Conservation (phyloP, 2,113 vertebrate genomes). For the Zosterops pallidus region DNA sequence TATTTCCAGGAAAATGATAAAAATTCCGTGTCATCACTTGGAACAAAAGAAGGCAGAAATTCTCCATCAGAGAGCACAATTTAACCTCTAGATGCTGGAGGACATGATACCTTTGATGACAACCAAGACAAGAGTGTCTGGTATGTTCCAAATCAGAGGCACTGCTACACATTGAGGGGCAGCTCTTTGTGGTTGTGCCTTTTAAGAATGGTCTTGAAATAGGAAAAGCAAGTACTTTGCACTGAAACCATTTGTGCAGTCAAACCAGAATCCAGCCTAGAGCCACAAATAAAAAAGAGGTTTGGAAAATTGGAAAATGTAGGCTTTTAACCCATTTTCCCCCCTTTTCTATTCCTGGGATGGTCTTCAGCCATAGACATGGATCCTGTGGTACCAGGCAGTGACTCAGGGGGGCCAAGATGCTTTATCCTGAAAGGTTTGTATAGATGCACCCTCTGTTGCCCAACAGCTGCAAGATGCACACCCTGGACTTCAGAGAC, state of each 20-base stretch:
- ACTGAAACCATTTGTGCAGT: not conserved
- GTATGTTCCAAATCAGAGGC: not conserved
- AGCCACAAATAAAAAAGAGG: not conserved
- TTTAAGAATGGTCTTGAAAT: not conserved
- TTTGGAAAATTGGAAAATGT: not conserved
- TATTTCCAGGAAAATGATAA: not conserved
- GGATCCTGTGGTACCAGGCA: not conserved
- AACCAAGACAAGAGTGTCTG: not conserved
- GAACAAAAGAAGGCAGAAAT: not conserved
- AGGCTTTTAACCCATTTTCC: fast-evolving
- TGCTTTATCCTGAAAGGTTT: not conserved
- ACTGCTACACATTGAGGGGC: not conserved
- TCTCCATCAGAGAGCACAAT: not conserved
- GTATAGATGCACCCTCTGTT: not conserved
- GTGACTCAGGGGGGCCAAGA: not conserved
- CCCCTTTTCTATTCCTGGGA: not conserved
- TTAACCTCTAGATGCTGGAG: not conserved
- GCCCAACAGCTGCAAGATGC: not conserved
- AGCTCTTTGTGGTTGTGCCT: not conserved
- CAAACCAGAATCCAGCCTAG: not conserved
- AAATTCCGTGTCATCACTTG: not conserved
- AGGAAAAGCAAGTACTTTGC: not conserved
- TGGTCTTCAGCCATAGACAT: not conserved
- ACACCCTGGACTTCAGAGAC: not conserved
- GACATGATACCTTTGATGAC: not conserved